Evolutionary conservation across 2,888 invertebrate species (phyloP).

Genomic region (Helicoverpa assulta): DNA sequence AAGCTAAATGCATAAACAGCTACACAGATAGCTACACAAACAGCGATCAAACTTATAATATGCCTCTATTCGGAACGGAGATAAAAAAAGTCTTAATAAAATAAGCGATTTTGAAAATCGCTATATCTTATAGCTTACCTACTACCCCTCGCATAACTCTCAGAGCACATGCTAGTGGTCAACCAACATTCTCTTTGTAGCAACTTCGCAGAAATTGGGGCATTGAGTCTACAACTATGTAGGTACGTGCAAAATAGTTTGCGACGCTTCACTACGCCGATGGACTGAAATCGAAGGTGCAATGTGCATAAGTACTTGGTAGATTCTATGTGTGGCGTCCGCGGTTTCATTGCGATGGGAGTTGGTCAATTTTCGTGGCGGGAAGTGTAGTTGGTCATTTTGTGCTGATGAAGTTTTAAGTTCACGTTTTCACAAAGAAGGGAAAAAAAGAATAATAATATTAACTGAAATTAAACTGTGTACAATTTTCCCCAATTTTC

Average conservation of each 20-base stretch:
- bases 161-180: conserved; percentile 47
- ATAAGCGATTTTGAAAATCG: background rate
- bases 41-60: too few species aligned
- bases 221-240: conserved; percentile 25
- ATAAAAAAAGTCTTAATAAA: background rate
- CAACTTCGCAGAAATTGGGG: conserved; percentile 50
- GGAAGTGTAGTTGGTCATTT: background rate
- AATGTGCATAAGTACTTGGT: background rate
- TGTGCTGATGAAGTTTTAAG: background rate
- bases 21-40: too few species aligned
- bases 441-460: too few species aligned
- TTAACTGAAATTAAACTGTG: too few species aligned
- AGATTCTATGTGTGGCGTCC: too few species aligned
- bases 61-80: background rate
- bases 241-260: conserved; percentile 29
- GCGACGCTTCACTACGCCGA: background rate
- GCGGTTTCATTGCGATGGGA: background rate
- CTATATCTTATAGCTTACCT: background rate
- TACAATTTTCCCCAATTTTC: too few species aligned
- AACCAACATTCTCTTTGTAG: conserved; percentile 56
- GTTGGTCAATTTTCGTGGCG: background rate
- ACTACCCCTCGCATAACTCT: conserved; percentile 10
- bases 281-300: conserved; percentile 20
- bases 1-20: too few species aligned
- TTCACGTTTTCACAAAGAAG: too few species aligned